phyloP scores from a whole-genome alignment of 2,888 invertebrate genomes.

The Zhengitettix transpicula region DNA sequence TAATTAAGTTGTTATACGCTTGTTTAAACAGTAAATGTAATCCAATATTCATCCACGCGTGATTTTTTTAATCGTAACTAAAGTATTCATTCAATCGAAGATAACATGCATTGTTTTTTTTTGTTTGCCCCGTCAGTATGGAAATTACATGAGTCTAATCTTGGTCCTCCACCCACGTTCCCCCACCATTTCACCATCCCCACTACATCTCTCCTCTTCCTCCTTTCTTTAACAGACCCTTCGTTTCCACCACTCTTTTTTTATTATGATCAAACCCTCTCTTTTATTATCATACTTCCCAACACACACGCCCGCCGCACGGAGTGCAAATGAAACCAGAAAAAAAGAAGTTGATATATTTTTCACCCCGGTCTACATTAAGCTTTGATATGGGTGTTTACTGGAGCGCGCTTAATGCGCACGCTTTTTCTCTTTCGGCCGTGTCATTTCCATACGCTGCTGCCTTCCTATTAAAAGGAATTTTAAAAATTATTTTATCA shows the following conservation, averaged over 20 bases:
- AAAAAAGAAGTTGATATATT: neutral
- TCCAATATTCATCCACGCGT: neutral
- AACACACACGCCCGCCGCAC: neutral
- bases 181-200: too few relatives aligned
- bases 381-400: neutral
- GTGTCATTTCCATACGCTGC: neutral
- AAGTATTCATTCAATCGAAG: neutral
- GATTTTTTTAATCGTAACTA: neutral
- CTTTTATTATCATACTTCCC: neutral
- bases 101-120: neutral
- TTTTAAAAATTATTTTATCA: neutral
- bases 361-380: neutral
- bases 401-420: neutral
- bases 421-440: neutral
- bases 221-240: too few relatives aligned
- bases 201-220: too few relatives aligned
- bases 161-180: neutral
- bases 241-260: neutral
- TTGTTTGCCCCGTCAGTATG: neutral
- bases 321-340: neutral
- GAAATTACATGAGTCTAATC: neutral
- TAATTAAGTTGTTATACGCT: neutral
- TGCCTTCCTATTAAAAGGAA: neutral
- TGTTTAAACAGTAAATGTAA: neutral
- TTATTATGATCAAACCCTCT: neutral